phyloP scores from a whole-genome alignment of 1,140 invertebrate genomes.

The Periplaneta americana region DNA sequence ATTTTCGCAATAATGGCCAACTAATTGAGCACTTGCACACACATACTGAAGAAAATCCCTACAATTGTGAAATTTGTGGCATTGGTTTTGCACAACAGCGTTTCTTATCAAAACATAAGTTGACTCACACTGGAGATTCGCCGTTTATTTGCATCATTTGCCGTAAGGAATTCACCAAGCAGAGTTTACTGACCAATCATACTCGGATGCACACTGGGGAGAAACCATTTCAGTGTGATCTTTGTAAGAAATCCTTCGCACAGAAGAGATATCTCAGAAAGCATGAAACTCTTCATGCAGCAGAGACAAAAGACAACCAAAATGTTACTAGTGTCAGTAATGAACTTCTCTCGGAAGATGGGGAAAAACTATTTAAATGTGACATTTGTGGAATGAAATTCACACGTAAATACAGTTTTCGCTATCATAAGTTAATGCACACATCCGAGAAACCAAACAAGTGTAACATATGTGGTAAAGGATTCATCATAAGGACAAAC shows the following conservation, averaged over 20 bases:
- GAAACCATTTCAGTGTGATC: background rate
- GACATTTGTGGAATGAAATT: too few relatives aligned
- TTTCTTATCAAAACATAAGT: background rate
- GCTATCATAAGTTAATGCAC: too few relatives aligned
- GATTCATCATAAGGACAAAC: too few relatives aligned
- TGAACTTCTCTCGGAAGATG: too few relatives aligned
- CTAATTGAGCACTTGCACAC: background rate
- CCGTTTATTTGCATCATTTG: background rate
- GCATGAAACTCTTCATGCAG: too few relatives aligned
- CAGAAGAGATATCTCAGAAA: background rate
- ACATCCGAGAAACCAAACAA: too few relatives aligned
- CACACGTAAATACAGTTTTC: too few relatives aligned
- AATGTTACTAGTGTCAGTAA: too few relatives aligned
- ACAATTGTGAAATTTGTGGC: background rate
- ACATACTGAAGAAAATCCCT: background rate
- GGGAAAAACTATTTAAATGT: too few relatives aligned
- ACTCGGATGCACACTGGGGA: background rate
- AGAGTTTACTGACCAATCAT: background rate
- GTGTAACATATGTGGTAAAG: too few relatives aligned
- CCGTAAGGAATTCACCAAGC: background rate
- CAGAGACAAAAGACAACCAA: too few relatives aligned
- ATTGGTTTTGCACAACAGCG: background rate
- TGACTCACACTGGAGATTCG: background rate
- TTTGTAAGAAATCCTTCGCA: background rate
- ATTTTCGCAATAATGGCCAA: too few relatives aligned